Evolutionary conservation across 2,797 vertebrate species (phyloP), one percentile per base, ranked within the genome.

Genomic region (Channa striata): DNA sequence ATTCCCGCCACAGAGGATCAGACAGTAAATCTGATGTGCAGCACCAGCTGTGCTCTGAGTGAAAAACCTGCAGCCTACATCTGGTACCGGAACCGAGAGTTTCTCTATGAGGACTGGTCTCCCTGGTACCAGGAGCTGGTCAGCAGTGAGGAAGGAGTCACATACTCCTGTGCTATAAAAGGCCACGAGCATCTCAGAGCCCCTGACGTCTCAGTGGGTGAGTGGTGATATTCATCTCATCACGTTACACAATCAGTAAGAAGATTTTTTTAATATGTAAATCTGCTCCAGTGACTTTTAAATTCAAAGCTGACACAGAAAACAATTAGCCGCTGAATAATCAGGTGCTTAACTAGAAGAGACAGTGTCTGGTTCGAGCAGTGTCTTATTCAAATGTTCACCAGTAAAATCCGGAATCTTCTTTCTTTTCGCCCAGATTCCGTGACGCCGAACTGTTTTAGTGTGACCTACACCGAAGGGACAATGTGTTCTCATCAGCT

Each of bases 151-250:
- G 6, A 46, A n/a, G 37, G 11, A 59, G 72, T 20, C 65, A 80
- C 4, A 36, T 84, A 85, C 80, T 83, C 72, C 37, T 87, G 81
- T 60, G 74, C 78, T 49, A 8, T 81, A 52, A 30, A 30, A 30
- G 25, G 25, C 52, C 23, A 59, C 46, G n/a, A 81, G 73, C 0
- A 61, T 30, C 25, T 70, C 52, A 78, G 68, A 74, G 59, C 81
- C 14, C 77, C 78, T 58, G 60, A 74, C 13, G 75, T 78, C 62
- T 77, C 77, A 50, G 76, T 85, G 65, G 76, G 82, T 84, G 50
- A 81, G 82, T 47, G n/a, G 59, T 19, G 10, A 50, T 12, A 14
- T 39, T 7, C n/a, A n/a, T n/a, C n/a, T n/a, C n/a, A n/a, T n/a
- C n/a, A n/a, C n/a, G n/a, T n/a, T n/a, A n/a, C n/a, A n/a, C n/a